Percentiles rank a stretch among this genome's conserved stretches.
phyloP scores from a whole-genome alignment of 1,140 invertebrate genomes.

The Heliconius hermathena region DNA sequence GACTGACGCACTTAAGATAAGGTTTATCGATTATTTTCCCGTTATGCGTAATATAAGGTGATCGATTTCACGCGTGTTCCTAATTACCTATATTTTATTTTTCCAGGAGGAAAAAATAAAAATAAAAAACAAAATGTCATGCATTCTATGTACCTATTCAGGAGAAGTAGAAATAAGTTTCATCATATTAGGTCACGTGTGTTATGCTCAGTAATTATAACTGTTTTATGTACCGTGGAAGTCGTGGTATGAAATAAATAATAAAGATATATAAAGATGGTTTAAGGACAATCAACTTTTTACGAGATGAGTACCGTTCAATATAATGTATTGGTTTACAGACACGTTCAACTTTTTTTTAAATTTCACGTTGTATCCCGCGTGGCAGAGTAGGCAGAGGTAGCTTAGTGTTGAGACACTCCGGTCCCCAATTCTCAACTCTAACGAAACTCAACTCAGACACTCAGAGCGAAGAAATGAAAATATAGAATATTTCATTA shows the following conservation, averaged over 20 bases:
- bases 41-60: neutral
- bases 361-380: too few relatives aligned
- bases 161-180: neutral
- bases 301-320: constrained; percentile 24
- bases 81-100: neutral
- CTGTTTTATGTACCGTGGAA: neutral
- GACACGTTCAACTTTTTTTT: neutral
- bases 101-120: neutral
- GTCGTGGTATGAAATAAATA: constrained; percentile 14
- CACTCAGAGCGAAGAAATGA: too few relatives aligned
- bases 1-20: too few relatives aligned
- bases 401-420: too few relatives aligned
- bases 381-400: too few relatives aligned
- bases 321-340: neutral
- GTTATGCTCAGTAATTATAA: neutral
- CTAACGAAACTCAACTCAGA: too few relatives aligned
- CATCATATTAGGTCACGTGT: neutral
- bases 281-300: constrained; percentile 22
- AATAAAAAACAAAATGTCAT: neutral
- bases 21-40: neutral
- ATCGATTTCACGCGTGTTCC: neutral
- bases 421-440: too few relatives aligned
- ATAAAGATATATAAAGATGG: constrained; percentile 2
- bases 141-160: neutral
- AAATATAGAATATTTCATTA: too few relatives aligned